A percentile compares a stretch with the other conserved stretches of the same genome.
Conservation (phyloP, 2,797 vertebrate genomes). For the Lagorchestes hirsutus region DNA sequence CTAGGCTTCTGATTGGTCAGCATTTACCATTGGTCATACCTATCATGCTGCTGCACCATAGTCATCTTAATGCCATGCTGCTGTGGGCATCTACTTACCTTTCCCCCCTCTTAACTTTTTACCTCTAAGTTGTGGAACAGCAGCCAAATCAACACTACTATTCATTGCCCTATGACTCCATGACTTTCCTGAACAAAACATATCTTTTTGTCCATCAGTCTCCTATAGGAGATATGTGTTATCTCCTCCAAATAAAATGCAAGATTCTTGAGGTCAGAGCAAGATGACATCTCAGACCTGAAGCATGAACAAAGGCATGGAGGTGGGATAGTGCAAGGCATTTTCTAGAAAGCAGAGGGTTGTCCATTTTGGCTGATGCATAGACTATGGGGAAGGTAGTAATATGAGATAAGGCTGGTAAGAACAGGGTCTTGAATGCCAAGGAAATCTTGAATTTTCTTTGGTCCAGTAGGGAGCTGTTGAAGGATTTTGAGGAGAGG, state of each 20-base stretch:
- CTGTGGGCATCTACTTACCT: too few relatives aligned
- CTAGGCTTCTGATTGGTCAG: background rate
- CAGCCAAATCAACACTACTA: background rate
- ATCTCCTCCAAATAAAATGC: background rate
- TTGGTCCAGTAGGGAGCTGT: background rate
- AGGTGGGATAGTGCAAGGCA: background rate
- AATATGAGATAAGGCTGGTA: background rate
- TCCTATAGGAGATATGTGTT: background rate
- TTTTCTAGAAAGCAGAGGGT: background rate
- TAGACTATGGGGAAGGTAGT: background rate
- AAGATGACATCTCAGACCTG: background rate
- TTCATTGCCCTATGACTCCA: background rate
- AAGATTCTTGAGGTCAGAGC: background rate
- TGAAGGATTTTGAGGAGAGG: background rate
- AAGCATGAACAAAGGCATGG: background rate
- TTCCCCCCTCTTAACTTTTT: too few relatives aligned
- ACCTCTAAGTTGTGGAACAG: background rate
- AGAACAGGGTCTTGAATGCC: background rate
- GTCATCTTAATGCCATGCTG: background rate
- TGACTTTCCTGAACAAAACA: background rate
- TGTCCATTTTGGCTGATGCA: background rate
- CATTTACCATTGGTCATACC: background rate
- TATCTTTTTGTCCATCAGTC: background rate
- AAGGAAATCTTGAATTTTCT: background rate
- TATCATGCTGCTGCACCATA: too few relatives aligned